These are phyloP conservation scores for Macrobrachium rosenbergii DNA, from an alignment of 1,140 invertebrate genomes.

Conservation along the genomic window DNA sequence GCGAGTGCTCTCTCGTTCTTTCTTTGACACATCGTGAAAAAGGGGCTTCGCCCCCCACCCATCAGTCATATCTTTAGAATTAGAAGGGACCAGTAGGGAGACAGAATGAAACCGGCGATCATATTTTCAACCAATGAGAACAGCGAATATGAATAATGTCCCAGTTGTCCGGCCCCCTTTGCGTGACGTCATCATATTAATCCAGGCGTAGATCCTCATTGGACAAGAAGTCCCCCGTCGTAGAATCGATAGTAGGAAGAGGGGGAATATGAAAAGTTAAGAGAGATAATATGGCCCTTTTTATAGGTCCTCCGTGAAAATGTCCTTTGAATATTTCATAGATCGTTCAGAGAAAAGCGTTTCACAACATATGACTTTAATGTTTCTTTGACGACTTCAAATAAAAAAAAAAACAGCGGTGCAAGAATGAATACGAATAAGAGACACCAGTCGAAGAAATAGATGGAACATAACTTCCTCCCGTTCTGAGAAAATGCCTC, in stretches of 20 bases:
- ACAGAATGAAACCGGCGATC: not conserved
- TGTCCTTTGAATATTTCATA: not conserved
- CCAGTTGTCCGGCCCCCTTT: constrained; percentile 28
- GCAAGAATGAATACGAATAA: not conserved
- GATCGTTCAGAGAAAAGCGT: too few relatives aligned
- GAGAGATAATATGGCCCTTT: too few relatives aligned
- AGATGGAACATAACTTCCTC: not conserved
- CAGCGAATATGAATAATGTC: constrained; percentile 50
- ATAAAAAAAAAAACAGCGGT: too few relatives aligned
- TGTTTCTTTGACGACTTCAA: too few relatives aligned
- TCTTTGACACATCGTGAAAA: too few relatives aligned
- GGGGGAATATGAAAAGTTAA: constrained; percentile 39
- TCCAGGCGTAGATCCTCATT: constrained; percentile 27
- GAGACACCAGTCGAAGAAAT: not conserved
- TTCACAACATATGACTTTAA: too few relatives aligned
- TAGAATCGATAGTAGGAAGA: not conserved
- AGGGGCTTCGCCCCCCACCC: too few relatives aligned
- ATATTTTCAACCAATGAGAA: constrained; percentile 38
- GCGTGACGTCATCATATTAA: constrained; percentile 49
- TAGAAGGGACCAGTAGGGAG: constrained; percentile 10
- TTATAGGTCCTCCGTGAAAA: not conserved
- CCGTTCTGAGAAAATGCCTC: not conserved
- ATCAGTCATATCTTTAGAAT: too few relatives aligned
- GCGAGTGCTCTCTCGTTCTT: too few relatives aligned
- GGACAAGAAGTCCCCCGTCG: constrained; percentile 17